Base-by-base conservation (phyloP, 2,113 vertebrate species). In the Hiodon alosoides region DNA sequence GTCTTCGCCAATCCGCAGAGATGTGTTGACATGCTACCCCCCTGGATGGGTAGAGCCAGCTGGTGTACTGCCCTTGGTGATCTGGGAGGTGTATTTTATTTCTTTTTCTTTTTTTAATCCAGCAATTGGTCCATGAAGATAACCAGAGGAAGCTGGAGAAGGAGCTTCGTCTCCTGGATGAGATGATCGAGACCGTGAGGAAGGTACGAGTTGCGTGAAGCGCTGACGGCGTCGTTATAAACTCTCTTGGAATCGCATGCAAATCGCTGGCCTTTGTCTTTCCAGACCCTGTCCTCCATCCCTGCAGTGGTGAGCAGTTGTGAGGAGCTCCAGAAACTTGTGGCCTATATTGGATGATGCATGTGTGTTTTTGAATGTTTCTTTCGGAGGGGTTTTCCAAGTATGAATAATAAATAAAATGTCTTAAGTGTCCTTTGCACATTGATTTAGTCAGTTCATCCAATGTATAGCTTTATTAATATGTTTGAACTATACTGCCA, bases 131-230 rank as follows among this genome's bases (percentile, higher is more conserved):
- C 70, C 85, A 94, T 55, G 85, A 91, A 72, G 85, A 83, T 81
- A 96, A 95, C 83, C 89, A 93, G 81, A 82, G 87, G 76, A 93
- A 90, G 72, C 87, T 88, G 72, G 93, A 94, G 69, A 85, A 87
- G 2, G 94, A 96, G 76, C 86, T 96, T 11, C 88, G 88, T 76
- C 84, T 93, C 73, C 82, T 96, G 67, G 94, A 93, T 81, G 80
- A 89, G 47, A 87, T 93, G 74, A 86, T 95, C 51, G 91, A 91
- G 74, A 89, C 83, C 69, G 89, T 94, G 78, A 84, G 93, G 75
- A 83, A 90, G 92, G 94, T 96, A 81, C 87, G 87, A n/a, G 50
- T 4, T n/a, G 4, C 4, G 3, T 13, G 46, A 13, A 4, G 46
- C 31, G 7, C 55, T 57, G 6, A 1, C 0, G 46, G 17, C 3